A percentile compares a stretch with the other conserved stretches of the same genome.
These are phyloP conservation scores for Cepaea hortensis DNA, from an alignment of 2,888 invertebrate species.

Conservation along the genomic window DNA sequence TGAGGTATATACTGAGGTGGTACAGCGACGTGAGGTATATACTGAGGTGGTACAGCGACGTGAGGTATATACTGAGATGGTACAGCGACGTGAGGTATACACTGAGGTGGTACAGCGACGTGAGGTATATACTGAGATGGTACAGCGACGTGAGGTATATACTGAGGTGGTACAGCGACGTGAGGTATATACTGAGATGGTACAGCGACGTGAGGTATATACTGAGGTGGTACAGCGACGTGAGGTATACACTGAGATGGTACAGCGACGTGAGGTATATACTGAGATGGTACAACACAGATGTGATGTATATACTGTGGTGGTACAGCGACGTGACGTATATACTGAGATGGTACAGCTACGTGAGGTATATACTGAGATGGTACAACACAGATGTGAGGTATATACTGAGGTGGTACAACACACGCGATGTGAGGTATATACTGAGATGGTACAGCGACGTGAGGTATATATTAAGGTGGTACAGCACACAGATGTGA, in stretches of 20 bases:
- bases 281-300: background rate
- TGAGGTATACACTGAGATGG: background rate
- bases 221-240: background rate
- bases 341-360: constrained; percentile 51
- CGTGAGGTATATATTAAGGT: background rate
- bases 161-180: background rate
- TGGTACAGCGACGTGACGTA: background rate
- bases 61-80: constrained; percentile 54
- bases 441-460: constrained; percentile 47
- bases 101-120: background rate
- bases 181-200: background rate
- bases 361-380: constrained; percentile 53
- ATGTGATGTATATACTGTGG: background rate
- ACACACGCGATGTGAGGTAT: constrained; percentile 41
- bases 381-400: background rate
- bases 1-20: background rate
- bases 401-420: background rate
- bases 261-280: background rate
- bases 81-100: background rate
- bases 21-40: constrained; percentile 46
- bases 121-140: constrained; percentile 53
- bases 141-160: background rate
- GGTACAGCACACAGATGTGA: background rate
- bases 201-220: background rate
- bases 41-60: too few species aligned